Evolutionary conservation across 2,797 vertebrate species (phyloP).

Genomic region (Centropyge bicolor): DNA sequence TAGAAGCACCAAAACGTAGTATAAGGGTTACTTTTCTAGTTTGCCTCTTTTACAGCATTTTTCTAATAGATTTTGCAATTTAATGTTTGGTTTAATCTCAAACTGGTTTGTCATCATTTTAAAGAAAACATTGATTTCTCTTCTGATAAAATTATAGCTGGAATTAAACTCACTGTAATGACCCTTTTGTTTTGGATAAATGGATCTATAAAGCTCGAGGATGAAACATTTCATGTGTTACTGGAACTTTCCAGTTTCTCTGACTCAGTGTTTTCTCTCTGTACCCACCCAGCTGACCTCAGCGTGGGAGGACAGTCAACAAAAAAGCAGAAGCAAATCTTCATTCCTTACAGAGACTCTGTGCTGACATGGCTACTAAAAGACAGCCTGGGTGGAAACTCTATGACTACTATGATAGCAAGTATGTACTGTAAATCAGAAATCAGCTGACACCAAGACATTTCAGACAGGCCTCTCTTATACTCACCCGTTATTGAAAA

Average conservation of each 20-base stretch:
- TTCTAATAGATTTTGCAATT: neutral
- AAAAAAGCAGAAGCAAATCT: constrained; percentile 92
- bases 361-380: constrained; percentile 98
- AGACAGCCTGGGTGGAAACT: constrained; percentile 98
- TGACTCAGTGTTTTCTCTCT: constrained; percentile 35
- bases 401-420: constrained; percentile 97
- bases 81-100: neutral
- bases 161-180: neutral
- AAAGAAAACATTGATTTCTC: neutral
- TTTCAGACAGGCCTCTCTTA: neutral
- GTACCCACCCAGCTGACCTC: constrained; percentile 89
- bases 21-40: neutral
- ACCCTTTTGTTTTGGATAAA: neutral
- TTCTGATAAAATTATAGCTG: neutral
- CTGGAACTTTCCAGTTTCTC: neutral
- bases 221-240: constrained; percentile 14
- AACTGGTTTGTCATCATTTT: neutral
- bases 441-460: constrained; percentile 7
- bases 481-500: constrained; percentile 6
- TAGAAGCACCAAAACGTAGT: neutral
- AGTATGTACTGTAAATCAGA: constrained; percentile 85
- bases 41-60: neutral
- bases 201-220: neutral
- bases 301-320: constrained; percentile 86
- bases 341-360: constrained; percentile 97